A percentile compares a stretch with the other conserved stretches of the same genome.
phyloP scores from a whole-genome alignment of 2,888 invertebrate species.

The Sisyra nigra region DNA sequence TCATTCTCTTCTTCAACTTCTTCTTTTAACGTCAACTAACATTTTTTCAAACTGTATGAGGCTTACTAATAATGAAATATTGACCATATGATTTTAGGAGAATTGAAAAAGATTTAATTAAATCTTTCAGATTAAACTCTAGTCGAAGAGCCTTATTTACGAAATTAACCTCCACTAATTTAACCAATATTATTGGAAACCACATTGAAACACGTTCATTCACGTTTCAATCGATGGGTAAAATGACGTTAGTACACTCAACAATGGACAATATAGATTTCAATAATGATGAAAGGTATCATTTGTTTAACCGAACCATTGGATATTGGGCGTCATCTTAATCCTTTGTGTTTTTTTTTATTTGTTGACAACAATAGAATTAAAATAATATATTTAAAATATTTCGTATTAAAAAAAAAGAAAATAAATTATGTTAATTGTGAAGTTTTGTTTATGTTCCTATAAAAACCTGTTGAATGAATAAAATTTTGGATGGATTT shows the following conservation, averaged over 20 bases:
- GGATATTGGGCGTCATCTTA: not conserved
- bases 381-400: no score
- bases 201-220: constrained; percentile 25
- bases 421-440: no score
- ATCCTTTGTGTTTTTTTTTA: not conserved
- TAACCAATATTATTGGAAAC: constrained; percentile 26
- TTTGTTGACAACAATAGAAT: not conserved
- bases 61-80: not conserved
- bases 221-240: constrained; percentile 26
- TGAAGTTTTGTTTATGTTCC: no score
- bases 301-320: no score
- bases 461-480: no score
- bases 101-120: not conserved
- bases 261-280: no score
- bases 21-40: not conserved
- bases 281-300: no score
- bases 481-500: no score
- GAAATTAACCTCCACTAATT: constrained; percentile 18
- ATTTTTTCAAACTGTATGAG: not conserved
- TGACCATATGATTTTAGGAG: not conserved
- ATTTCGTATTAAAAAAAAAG: no score
- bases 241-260: constrained; percentile 14
- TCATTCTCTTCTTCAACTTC: not conserved
- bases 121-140: constrained; percentile 3
- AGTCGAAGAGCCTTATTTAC: constrained; percentile 3